Evolutionary conservation across 1,140 invertebrate genomes (phyloP).

Genomic region (Tribolium castaneum): DNA sequence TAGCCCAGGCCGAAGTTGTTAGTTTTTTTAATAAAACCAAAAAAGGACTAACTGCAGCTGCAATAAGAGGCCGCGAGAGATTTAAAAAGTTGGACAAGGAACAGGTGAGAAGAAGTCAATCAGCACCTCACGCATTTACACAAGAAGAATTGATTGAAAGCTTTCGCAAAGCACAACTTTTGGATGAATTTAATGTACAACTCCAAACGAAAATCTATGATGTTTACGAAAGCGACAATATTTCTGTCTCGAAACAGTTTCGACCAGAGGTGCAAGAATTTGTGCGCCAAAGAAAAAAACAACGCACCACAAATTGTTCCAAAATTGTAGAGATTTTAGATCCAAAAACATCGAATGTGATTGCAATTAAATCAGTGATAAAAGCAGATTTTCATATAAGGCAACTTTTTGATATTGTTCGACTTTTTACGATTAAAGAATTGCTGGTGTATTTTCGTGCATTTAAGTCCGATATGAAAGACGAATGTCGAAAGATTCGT

Average conservation of each 20-base stretch:
- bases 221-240: background rate
- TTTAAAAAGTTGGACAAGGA: conserved; percentile 54
- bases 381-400: conserved; percentile 36
- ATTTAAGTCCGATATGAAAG: conserved; percentile 70
- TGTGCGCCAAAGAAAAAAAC: conserved; percentile 42
- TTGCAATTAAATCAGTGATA: conserved; percentile 39
- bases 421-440: conserved; percentile 59
- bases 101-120: conserved; percentile 64
- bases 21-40: conserved; percentile 57
- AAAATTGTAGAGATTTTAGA: conserved; percentile 62
- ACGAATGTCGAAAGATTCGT: conserved; percentile 68
- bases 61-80: conserved; percentile 50
- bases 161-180: conserved; percentile 62
- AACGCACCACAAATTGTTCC: conserved; percentile 41
- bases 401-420: conserved; percentile 50
- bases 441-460: conserved; percentile 66
- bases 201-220: background rate
- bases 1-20: conserved; percentile 56
- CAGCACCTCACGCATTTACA: conserved; percentile 64
- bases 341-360: conserved; percentile 43
- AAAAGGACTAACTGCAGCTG: conserved; percentile 49
- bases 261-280: conserved; percentile 44
- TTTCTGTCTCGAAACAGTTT: conserved; percentile 40
- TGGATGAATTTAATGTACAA: conserved; percentile 34
- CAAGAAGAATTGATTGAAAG: conserved; percentile 68